phyloP scores from a whole-genome alignment of 1,140 invertebrate species.

The Pogonomyrmex barbatus region DNA sequence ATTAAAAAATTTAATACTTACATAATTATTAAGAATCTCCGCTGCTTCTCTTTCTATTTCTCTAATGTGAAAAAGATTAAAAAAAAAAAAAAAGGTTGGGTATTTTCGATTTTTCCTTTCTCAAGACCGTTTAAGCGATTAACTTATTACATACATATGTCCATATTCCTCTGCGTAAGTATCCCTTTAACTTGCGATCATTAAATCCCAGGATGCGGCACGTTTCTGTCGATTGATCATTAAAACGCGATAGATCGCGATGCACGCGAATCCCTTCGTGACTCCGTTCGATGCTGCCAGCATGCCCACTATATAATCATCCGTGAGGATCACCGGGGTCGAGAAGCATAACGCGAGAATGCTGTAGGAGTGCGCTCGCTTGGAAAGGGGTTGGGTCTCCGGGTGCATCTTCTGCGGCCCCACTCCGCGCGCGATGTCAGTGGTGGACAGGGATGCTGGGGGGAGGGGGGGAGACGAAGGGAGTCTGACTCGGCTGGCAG shows the following conservation, averaged over 20 bases:
- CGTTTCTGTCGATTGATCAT: conserved; percentile 60
- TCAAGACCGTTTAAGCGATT: neutral
- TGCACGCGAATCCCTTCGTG: conserved; percentile 40
- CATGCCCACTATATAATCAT: conserved; percentile 78
- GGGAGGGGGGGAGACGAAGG: conserved; percentile 41
- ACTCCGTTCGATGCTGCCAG: conserved; percentile 55
- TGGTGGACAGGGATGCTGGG: neutral
- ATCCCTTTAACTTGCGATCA: conserved; percentile 50
- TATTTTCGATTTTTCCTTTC: neutral
- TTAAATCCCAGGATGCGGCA: conserved; percentile 64
- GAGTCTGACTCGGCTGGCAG: conserved; percentile 78
- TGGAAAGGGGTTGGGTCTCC: conserved; percentile 72
- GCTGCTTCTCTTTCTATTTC: neutral
- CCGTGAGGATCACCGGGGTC: conserved; percentile 76
- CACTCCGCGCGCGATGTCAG: conserved; percentile 26
- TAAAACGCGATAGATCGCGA: conserved; percentile 64
- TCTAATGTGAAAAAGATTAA: neutral
- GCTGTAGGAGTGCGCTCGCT: conserved; percentile 70
- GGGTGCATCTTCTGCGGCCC: conserved; percentile 63
- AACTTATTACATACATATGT: conserved; percentile 3
- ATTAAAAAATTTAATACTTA: neutral
- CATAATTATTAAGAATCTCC: neutral
- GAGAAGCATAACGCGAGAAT: conserved; percentile 80
- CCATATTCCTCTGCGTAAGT: neutral
- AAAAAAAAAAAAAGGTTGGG: neutral